phyloP scores from a whole-genome alignment of 2,797 vertebrate genomes.

The Eulemur rubriventer region DNA sequence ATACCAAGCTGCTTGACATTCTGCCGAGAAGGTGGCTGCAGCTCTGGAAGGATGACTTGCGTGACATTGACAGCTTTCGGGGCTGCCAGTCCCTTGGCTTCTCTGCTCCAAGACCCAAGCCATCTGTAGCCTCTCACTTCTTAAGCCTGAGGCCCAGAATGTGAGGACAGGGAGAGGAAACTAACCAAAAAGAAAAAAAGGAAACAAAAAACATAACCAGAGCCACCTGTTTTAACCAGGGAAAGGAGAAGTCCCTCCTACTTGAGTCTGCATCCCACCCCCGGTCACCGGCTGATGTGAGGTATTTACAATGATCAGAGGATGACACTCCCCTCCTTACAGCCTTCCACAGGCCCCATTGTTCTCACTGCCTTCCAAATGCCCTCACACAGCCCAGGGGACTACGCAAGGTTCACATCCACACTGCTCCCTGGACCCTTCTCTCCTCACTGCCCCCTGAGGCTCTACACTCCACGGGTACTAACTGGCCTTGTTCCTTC shows the following conservation, averaged over 20 bases:
- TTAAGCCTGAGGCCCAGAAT: constrained; percentile 55
- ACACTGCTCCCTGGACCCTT: neutral
- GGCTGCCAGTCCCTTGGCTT: constrained; percentile 55
- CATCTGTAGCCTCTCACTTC: constrained; percentile 72
- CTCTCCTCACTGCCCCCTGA: neutral
- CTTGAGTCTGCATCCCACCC: neutral
- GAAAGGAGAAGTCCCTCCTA: neutral
- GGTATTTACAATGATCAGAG: neutral
- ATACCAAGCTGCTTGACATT: constrained; percentile 66
- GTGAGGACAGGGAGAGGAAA: constrained; percentile 51
- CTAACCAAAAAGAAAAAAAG: neutral
- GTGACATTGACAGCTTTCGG: constrained; percentile 72
- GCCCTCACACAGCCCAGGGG: neutral
- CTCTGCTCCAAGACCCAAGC: constrained; percentile 46
- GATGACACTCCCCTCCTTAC: neutral
- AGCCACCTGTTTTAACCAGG: neutral
- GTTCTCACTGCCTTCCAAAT: neutral
- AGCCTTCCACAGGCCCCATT: rapidly evolving
- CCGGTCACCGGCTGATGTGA: rapidly evolving
- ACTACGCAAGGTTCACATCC: neutral
- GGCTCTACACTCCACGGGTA: neutral
- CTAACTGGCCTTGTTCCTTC: neutral
- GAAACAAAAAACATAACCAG: neutral
- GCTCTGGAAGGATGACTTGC: constrained; percentile 65
- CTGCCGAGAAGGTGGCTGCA: constrained; percentile 56